phyloP scores from a whole-genome alignment of 2,888 invertebrate genomes.

The Netelia fuscicornis region DNA sequence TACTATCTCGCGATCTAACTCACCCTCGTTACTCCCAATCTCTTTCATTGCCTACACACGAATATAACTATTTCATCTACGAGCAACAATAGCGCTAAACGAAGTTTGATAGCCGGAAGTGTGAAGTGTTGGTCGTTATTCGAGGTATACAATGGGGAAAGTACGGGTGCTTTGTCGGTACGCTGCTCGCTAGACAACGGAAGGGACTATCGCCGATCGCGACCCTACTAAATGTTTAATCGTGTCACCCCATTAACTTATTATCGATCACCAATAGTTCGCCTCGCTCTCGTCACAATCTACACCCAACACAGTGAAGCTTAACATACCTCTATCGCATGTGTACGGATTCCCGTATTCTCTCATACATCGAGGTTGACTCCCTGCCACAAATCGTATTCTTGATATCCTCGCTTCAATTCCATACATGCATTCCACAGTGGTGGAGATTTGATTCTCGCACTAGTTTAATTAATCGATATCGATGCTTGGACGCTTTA shows the following conservation, averaged over 20 bases:
- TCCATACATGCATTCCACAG: not conserved
- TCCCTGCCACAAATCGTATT: constrained; percentile 18
- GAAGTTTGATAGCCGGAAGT: constrained; percentile 29
- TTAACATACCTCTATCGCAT: not conserved
- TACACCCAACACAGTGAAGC: not conserved
- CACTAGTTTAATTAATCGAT: not conserved
- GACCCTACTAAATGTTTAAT: constrained; percentile 68
- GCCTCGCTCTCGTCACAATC: constrained; percentile 50
- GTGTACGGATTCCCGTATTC: constrained; percentile 3
- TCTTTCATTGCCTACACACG: not conserved
- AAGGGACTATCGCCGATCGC: constrained; percentile 36
- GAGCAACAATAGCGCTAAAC: not conserved
- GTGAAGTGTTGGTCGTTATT: constrained; percentile 21
- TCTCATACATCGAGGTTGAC: constrained; percentile 40
- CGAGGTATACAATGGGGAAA: constrained; percentile 12
- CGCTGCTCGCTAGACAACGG: constrained; percentile 5
- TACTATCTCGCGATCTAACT: not conserved
- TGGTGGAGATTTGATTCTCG: not conserved
- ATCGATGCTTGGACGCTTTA: not conserved
- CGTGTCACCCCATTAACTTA: constrained; percentile 73
- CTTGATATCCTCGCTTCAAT: not conserved
- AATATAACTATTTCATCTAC: not conserved
- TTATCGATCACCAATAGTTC: constrained; percentile 74
- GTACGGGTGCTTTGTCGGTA: constrained; percentile 1
- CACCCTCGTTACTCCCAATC: not conserved